A percentile compares a stretch with the other conserved stretches of the same genome.
Evolutionary conservation across 2,797 vertebrate genomes (phyloP).

Genomic region (Synaphobranchus kaupii): DNA sequence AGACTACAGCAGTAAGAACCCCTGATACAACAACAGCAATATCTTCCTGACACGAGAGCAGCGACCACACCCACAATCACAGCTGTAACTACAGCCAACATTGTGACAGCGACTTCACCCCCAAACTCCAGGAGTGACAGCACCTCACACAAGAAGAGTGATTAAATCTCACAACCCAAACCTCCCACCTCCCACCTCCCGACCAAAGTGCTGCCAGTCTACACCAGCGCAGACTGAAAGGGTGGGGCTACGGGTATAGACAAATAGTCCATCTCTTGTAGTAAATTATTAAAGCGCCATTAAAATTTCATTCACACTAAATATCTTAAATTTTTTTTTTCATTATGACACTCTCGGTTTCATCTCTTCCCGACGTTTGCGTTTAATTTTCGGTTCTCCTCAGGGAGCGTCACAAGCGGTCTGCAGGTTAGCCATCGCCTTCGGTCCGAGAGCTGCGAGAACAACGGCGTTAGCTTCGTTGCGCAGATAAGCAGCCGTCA

Average conservation of each 20-base stretch:
- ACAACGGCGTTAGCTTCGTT: neutral
- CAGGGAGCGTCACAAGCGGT: slow-evolving; percentile 17
- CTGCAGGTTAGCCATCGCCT: slow-evolving; percentile 16
- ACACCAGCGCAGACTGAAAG: slow-evolving; percentile 54
- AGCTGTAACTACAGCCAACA: neutral
- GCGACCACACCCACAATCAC: neutral
- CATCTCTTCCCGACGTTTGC: slow-evolving; percentile 58
- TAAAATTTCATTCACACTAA: slow-evolving; percentile 81
- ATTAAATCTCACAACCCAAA: slow-evolving; percentile 48
- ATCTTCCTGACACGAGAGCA: neutral
- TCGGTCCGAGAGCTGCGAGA: neutral
- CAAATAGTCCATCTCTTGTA: slow-evolving; percentile 76
- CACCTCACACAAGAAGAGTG: slow-evolving; percentile 43
- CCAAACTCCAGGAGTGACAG: slow-evolving; percentile 54
- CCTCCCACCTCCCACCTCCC: neutral
- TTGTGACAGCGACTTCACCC: neutral
- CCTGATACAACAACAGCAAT: neutral
- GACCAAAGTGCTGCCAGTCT: neutral
- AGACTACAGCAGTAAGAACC: neutral
- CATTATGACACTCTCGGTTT: slow-evolving; percentile 76
- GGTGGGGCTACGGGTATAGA: slow-evolving; percentile 36
- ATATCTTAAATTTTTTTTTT: slow-evolving; percentile 80
- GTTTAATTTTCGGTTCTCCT: slow-evolving; percentile 53
- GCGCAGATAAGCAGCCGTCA: neutral
- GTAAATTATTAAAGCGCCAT: slow-evolving; percentile 86